These are phyloP conservation scores for Nilaparvata lugens DNA, from an alignment of 1,140 invertebrate genomes.

Conservation along the genomic window DNA sequence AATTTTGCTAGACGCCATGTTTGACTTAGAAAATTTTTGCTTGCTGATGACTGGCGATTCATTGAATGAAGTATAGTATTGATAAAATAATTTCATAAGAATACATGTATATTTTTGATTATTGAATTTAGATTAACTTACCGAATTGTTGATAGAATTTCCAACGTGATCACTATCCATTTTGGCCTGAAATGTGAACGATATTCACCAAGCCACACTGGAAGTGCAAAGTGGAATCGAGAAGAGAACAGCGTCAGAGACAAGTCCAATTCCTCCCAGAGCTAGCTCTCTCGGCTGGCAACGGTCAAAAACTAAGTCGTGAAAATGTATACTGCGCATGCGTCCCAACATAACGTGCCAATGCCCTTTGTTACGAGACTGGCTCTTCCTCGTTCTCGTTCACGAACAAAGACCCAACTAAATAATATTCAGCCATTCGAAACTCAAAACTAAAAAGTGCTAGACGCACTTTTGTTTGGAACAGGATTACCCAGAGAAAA, in stretches of 20 bases:
- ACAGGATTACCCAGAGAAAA: no score
- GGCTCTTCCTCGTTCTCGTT: no score
- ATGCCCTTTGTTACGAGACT: constrained; percentile 10
- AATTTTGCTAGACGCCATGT: constrained; percentile 50
- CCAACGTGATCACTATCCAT: neutral
- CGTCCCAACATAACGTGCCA: constrained; percentile 9
- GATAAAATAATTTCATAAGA: no score
- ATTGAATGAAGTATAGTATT: no score
- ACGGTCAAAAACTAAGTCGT: constrained; percentile 17
- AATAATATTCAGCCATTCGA: no score
- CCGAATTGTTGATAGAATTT: neutral
- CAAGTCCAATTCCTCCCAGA: constrained; percentile 2
- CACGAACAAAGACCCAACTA: no score
- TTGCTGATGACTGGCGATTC: neutral
- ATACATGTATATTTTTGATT: neutral
- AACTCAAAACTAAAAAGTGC: no score
- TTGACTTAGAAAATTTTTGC: constrained; percentile 74
- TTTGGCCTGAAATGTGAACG: neutral
- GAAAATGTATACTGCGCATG: constrained; percentile 16
- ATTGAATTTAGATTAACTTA: neutral
- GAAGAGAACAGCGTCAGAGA: neutral
- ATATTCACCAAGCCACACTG: no score
- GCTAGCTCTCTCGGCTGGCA: neutral
- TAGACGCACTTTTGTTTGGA: no score
- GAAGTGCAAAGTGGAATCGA: no score